Evolutionary conservation across 2,797 vertebrate genomes (phyloP).

Genomic region (Microctenopoma lineatum): DNA sequence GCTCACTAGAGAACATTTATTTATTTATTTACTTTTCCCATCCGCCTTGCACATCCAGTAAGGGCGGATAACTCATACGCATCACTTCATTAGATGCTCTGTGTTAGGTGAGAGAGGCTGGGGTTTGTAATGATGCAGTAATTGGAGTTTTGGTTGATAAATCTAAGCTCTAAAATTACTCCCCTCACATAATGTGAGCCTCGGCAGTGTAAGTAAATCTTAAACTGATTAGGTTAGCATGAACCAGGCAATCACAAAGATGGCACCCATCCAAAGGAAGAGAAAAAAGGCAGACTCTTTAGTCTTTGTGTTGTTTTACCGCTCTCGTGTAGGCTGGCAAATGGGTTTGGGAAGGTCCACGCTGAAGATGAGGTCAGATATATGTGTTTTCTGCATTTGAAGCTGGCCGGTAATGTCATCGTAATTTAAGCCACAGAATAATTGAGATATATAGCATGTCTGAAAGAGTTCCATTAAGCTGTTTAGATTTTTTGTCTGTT

Average conservation of each 20-base stretch:
- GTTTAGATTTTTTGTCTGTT: conserved; percentile 84
- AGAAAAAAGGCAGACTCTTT: conserved; percentile 75
- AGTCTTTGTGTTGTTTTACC: conserved; percentile 78
- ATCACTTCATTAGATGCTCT: conserved; percentile 82
- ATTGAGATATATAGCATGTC: conserved; percentile 92
- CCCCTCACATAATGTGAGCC: conserved; percentile 97
- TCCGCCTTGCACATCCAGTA: conserved; percentile 62
- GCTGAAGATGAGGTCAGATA: conserved; percentile 80
- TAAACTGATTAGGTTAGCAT: conserved; percentile 99
- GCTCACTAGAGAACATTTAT: conserved; percentile 69
- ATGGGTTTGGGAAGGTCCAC: conserved; percentile 76
- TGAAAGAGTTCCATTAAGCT: conserved; percentile 91
- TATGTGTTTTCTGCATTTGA: conserved; percentile 76
- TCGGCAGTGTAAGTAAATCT: conserved; percentile 99
- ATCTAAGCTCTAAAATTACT: conserved; percentile 99
- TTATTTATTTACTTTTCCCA: conserved; percentile 66
- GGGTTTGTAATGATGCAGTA: conserved; percentile 96
- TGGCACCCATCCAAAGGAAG: conserved; percentile 95
- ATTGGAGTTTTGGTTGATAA: conserved; percentile 99
- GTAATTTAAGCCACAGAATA: conserved; percentile 95
- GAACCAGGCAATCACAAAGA: conserved; percentile 99
- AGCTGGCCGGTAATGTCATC: conserved; percentile 83
- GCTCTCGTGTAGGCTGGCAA: conserved; percentile 72
- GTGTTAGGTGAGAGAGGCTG: conserved; percentile 87
- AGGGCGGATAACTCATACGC: conserved; percentile 75